Evolutionary conservation across 2,888 invertebrate genomes (phyloP), one percentile per base, ranked within the genome.

Genomic region (Podotricha telesiphe): DNA sequence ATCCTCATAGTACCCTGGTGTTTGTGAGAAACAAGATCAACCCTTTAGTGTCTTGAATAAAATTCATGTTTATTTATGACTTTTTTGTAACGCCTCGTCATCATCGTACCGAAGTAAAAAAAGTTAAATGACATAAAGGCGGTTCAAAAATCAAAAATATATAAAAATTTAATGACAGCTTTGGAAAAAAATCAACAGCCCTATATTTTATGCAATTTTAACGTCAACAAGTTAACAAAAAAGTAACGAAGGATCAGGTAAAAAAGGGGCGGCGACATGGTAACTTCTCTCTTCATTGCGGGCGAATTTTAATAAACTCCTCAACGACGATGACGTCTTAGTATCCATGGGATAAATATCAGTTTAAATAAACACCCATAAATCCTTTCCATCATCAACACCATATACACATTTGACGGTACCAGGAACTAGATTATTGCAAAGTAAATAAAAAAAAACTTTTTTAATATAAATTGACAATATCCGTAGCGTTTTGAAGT

Each of bases 1-100:
- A 42, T 28, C 47, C 40, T 66, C 37, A 53, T 67, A 55, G 1
- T 55, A 50, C 50, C 69, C 69, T 70, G 55, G 69, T 70, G 62
- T 48, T 61, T 45, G 56, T 67, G 69, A 22, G 67, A 67, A 67
- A 51, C 15, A 45, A 19, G 28, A 51, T 58, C 50, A 66, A 48
- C 62, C 56, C 51, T 66, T 55, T 65, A 19, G 15, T 2, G 28
- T 51, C 28, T 51, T 22, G n/a, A 51, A 28, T 51, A 51, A 51
- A 51, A 22, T 15, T 22, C 13, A 15, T 51, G 4, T 42, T n/a
- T n/a, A n/a, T n/a, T n/a, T n/a, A n/a, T n/a, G n/a, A n/a, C n/a
- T n/a, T n/a, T n/a, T n/a, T n/a, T n/a, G n/a, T n/a, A n/a, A n/a
- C n/a, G n/a, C n/a, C n/a, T n/a, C n/a, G n/a, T n/a, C n/a, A n/a